Base-by-base conservation (phyloP, 2,888 invertebrate genomes). In the Oscheius sp. region DNA sequence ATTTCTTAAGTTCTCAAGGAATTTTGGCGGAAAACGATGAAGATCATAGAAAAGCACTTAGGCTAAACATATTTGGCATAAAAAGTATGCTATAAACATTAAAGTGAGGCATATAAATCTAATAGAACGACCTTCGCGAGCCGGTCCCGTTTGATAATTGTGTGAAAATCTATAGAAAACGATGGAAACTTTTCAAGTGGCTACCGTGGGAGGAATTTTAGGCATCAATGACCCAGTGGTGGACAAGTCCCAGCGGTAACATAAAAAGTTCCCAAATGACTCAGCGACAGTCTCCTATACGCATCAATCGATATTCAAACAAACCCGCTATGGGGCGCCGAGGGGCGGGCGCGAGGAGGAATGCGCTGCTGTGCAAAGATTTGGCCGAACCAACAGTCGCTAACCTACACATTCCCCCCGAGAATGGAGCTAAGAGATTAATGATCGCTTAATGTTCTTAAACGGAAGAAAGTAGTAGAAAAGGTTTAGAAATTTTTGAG, bases 231-330 rank as follows among this genome's bases (percentile, higher is more conserved):
- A 35, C 35, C 35, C 35, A 35, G 35, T 35, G 27, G 1, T 59
- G 55, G 25, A 12, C 61, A 43, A 61, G 18, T 18, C 61, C n/a
- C 13, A 43, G 27, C 35, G 27, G 27, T 29, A 61, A 61, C 43
- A 61, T n/a, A 63, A 41, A 66, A 27, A 23, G n/a, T 21, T n/a
- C 35, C n/a, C 35, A 61, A 66, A 52, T 66, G 66, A 66, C 45
- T 52, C 45, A 63, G n/a, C 53, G 18, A 43, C 61, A 21, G 49
- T 27, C 52, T 35, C 56, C 43, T 27, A 71, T 52, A 72, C 49
- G 55, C 66, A 72, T 72, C 72, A 72, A 72, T 72, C 72, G 55
- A 72, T 72, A 72, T 72, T 64, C 72, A 72, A 72, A 72, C 72
- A 72, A 21, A 66, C 64, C 56, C 66, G 27, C 49, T 66, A 52